Percentiles rank a stretch among this genome's conserved stretches.
Conservation (phyloP, 2,888 invertebrate species). For the Nesidiocoris tenuis region DNA sequence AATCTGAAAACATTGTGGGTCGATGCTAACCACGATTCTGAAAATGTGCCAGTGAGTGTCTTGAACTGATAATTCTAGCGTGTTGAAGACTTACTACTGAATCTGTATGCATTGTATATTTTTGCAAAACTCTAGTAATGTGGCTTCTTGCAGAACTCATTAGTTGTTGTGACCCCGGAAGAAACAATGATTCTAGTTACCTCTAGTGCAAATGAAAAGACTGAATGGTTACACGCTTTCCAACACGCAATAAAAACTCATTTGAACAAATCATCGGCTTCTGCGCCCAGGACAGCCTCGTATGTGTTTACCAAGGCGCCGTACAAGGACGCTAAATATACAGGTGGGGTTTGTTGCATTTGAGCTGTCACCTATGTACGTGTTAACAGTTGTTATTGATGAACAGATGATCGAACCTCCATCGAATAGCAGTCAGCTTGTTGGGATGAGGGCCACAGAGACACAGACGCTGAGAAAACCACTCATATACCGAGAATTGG, state of each 20-base stretch:
- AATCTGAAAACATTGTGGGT: constrained; percentile 78
- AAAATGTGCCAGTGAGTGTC: constrained; percentile 51
- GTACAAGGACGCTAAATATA: constrained; percentile 76
- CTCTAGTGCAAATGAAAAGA: constrained; percentile 67
- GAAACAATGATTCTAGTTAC: constrained; percentile 70
- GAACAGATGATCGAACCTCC: no score
- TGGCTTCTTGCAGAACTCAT: constrained; percentile 57
- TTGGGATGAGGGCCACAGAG: no score
- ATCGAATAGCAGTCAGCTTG: no score
- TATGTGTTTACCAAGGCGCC: constrained; percentile 71
- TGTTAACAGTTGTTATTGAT: no score
- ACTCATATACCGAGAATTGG: no score
- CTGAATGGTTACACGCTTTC: constrained; percentile 75
- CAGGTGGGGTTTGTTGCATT: constrained; percentile 58
- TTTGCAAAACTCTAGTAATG: not conserved
- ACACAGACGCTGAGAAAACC: no score
- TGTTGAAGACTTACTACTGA: not conserved
- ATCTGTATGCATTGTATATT: constrained; percentile 3
- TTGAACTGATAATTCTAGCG: not conserved
- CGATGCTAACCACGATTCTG: constrained; percentile 68
- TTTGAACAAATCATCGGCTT: constrained; percentile 68
- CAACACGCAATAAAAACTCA: constrained; percentile 71
- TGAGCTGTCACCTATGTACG: no score
- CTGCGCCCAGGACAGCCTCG: constrained; percentile 68
- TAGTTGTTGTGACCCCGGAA: constrained; percentile 76